These are phyloP conservation scores for Macrophya alboannulata DNA, from an alignment of 2,888 invertebrate genomes.

Conservation along the genomic window DNA sequence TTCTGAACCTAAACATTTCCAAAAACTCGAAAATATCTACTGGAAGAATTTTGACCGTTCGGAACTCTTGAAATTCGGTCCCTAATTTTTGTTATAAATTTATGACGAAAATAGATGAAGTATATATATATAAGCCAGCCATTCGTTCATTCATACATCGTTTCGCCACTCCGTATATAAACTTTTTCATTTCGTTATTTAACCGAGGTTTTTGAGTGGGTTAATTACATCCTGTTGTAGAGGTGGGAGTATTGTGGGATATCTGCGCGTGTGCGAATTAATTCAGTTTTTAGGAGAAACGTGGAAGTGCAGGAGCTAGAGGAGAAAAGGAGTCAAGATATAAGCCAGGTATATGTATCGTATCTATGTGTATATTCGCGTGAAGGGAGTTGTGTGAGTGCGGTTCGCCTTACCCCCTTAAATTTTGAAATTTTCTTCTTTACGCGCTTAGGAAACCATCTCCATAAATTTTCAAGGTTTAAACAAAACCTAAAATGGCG, in stretches of 20 bases:
- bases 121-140: too few species aligned
- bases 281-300: neutral
- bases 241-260: neutral
- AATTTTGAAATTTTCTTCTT: slow-evolving; percentile 53
- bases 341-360: neutral
- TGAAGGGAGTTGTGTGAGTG: neutral
- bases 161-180: neutral
- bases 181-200: neutral
- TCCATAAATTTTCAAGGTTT: slow-evolving; percentile 52
- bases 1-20: too few species aligned
- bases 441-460: slow-evolving; percentile 54
- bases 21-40: too few species aligned
- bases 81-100: neutral
- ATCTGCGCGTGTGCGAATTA: slow-evolving; percentile 7
- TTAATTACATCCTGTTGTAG: slow-evolving; percentile 23
- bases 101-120: neutral
- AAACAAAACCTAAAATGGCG: slow-evolving; percentile 75
- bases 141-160: neutral
- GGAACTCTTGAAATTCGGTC: too few species aligned
- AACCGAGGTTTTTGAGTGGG: slow-evolving; percentile 22
- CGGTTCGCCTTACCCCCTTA: slow-evolving; percentile 28
- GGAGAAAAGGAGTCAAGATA: neutral
- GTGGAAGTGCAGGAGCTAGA: neutral
- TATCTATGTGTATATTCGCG: neutral
- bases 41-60: too few species aligned